Base-by-base conservation (phyloP, 2,113 vertebrate genomes). In the Colius striatus region DNA sequence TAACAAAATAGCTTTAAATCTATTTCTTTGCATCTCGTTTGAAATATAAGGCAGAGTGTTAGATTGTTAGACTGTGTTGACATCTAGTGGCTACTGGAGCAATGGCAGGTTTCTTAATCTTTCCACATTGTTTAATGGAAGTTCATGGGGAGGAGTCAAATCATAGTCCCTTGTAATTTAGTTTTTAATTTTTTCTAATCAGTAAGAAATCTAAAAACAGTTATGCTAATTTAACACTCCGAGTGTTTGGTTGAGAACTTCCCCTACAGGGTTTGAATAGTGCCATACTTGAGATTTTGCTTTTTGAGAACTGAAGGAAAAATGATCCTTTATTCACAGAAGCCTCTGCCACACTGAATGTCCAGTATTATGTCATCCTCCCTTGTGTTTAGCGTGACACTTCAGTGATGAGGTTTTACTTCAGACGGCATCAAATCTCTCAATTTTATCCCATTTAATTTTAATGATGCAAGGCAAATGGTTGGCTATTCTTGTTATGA, bases 1-100 rank as follows among this genome's bases (percentile, higher is more conserved):
- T 45, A 63, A 84, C 62, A 79, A 90, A 78, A 67, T 21, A 41
- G 32, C 27, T 75, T 38, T 43, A 36, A 80, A 72, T 45, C 30
- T 41, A 13, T 74, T 41, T 55, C 20, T 75, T 75, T 73, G 25
- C 45, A 6, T 11, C 16, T 29, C 6, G 10, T 80, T 74, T 73
- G 58, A 55, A 80, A 85, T 6, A 16, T 0, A 13, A 75, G 26
- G 11, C 16, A 2, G 16, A 6, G 25, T 41, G 13, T 41, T 75
- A 16, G 43, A 45, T 27, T 92, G 29, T 81, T 93, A 76, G 91
- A 19, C 68, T 95, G 48, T 60, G 70, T 79, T 92, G 96, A 62
- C 97, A 97, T 95, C 96, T 97, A 84, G 93, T 87, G 97, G 89
- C 11, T 62, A 3, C 4, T 34, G 19, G 13, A 60, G 32, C 58